Conservation (phyloP, 2,888 invertebrate genomes). For the Pseudococcus longispinus region DNA sequence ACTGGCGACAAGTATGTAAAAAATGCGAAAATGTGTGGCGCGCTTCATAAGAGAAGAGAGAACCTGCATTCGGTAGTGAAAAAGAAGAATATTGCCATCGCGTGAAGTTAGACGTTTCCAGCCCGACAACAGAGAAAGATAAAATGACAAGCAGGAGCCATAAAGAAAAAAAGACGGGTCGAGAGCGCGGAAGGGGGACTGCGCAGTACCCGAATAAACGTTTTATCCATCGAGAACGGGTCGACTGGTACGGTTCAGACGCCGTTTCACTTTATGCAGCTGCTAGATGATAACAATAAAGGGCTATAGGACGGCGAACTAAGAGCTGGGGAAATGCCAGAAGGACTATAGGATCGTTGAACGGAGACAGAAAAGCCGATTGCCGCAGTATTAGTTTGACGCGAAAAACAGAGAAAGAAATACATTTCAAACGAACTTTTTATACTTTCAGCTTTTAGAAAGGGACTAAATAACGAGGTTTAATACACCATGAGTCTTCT, state of each 20-base stretch:
- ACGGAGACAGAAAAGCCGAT: slow-evolving; percentile 58
- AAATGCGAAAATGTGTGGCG: slow-evolving; percentile 55
- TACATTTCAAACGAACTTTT: slow-evolving; percentile 59
- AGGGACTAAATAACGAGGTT: slow-evolving; percentile 58
- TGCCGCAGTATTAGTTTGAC: slow-evolving; percentile 53
- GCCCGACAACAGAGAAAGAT: slow-evolving; percentile 56
- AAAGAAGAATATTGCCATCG: slow-evolving; percentile 56
- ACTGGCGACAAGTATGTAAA: slow-evolving; percentile 56
- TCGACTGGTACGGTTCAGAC: slow-evolving; percentile 58
- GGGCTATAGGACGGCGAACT: slow-evolving; percentile 64
- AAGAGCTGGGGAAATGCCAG: slow-evolving; percentile 61
- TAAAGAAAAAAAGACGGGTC: slow-evolving; percentile 55
- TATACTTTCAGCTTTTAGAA: slow-evolving; percentile 58
- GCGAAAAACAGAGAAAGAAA: slow-evolving; percentile 52
- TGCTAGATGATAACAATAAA: slow-evolving; percentile 67
- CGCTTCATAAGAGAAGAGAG: slow-evolving; percentile 35
- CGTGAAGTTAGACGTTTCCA: slow-evolving; percentile 56
- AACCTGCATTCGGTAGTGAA: slow-evolving; percentile 55
- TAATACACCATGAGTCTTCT: slow-evolving; percentile 57
- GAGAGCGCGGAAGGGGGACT: slow-evolving; percentile 56
- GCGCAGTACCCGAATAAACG: slow-evolving; percentile 56
- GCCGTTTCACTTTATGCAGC: slow-evolving; percentile 65
- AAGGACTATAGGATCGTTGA: slow-evolving; percentile 62
- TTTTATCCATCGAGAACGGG: slow-evolving; percentile 59
- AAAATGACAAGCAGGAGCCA: slow-evolving; percentile 55